Base-by-base conservation (phyloP, 1,140 invertebrate species). In the Druon quercuslanigerum region DNA sequence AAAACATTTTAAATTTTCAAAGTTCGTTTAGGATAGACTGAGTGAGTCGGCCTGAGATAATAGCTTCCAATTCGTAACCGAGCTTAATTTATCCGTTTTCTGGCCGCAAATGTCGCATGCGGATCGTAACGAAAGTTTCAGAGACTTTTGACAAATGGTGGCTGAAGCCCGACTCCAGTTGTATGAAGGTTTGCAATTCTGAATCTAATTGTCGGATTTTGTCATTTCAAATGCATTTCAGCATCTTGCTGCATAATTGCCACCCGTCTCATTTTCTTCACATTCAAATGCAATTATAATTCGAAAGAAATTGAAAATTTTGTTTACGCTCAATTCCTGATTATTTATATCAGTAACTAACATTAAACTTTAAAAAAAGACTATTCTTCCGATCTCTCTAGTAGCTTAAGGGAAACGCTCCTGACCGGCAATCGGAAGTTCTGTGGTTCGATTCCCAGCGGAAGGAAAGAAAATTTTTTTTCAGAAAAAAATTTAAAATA, bases 151-250 rank as follows among this genome's bases (percentile, higher is more conserved):
- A 76, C 70, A 76, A 76, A 76, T 70, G 66, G 52, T 54, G 70
- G 40, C 19, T 70, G 33, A 46, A 52, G 71, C 56, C 40, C 56
- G 17, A 17, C 74, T 19, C 60, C 25, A 40, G 51, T 66, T 66
- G 46, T 66, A 66, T 66, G 33, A 14, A 0, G 40, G 60, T 66
- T 66, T 66, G 17, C 50, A 66, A 54, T 40, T 20, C 51, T 16
- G 46, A 46, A 77, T 77, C 75, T 77, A 77, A 78, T 78, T 75
- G 75, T 74, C 73, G 73, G 40, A 56, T 72, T 72, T 70, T 57
- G 51, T 75, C 66, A 75, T 78, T 73, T 75, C 71, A 33, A 50
- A 33, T 20, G 25, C 14, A 66, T 66, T 66, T 66, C 40, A 40
- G 16, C 60, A 66, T 33, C 2, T 0, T 1, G 25, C 3, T 25